A percentile compares a stretch with the other conserved stretches of the same genome.
Conservation (phyloP, 64 coral and sea anemone species). For the Montipora foliosa region DNA sequence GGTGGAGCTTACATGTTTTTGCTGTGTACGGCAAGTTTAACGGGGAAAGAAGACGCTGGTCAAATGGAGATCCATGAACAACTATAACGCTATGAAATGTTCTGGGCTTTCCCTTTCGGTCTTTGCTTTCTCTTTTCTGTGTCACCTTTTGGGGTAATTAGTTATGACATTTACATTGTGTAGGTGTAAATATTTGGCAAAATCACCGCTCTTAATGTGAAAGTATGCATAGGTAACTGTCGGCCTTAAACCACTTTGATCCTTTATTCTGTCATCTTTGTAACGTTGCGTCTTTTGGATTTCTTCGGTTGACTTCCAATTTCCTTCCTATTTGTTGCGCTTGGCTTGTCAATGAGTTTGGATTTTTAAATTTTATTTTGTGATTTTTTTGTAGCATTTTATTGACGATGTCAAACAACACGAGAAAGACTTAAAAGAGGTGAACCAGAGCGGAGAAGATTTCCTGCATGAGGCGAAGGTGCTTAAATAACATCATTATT, state of each 20-base stretch:
- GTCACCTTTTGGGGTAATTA: background rate
- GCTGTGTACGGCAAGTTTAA: too few species aligned
- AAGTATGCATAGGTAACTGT: background rate
- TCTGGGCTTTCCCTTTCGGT: too few species aligned
- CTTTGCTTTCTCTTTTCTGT: too few species aligned
- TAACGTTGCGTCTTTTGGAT: background rate
- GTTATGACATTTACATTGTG: background rate
- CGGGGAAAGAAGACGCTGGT: too few species aligned
- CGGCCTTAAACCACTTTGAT: background rate
- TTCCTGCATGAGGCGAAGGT: constrained; percentile 99
- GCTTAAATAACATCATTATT: background rate
- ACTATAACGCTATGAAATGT: too few species aligned
- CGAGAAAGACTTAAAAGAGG: constrained; percentile 87
- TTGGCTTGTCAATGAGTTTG: background rate
- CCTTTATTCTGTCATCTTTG: background rate
- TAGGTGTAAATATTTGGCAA: constrained; percentile 24
- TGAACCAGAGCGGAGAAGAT: constrained; percentile 95
- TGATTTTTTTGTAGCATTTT: constrained; percentile 77
- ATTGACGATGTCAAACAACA: constrained; percentile 93
- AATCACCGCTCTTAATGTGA: background rate
- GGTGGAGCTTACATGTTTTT: too few species aligned
- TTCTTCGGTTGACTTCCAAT: background rate
- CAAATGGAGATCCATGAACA: too few species aligned
- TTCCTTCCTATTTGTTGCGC: background rate
- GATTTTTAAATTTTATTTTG: background rate